Base-by-base conservation (phyloP, 1,140 invertebrate genomes). In the Penaeus japonicus region DNA sequence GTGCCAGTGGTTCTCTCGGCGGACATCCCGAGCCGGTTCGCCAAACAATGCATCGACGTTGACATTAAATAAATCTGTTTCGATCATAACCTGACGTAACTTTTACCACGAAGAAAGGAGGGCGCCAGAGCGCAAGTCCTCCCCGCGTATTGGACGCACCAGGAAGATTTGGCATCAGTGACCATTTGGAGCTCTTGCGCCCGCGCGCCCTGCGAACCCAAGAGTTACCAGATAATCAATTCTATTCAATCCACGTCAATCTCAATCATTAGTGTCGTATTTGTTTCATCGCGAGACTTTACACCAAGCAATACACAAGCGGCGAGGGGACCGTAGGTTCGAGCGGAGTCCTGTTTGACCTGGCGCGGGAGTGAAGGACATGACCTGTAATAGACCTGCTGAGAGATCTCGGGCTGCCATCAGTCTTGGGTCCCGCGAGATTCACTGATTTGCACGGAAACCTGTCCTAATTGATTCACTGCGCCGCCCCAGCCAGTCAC, bases 221-320 rank as follows among this genome's bases (percentile, higher is more conserved):
- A 62, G 84, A 85, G 84, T 85, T 86, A 80, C 84, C 84, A 86
- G 84, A 86, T 86, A 86, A 86, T 86, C 84, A 86, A 86, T 86
- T 86, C 84, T 57, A 79, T 86, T 86, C 84, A 86, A 86, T 57
- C 84, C 32, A 86, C 84, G 80, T 86, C 84, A 86, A 30, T 79
- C 80, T 86, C 80, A 86, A 86, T 86, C 84, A 86, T 55, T 77
- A 55, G 47, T 47, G 55, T 59, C 55, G 55, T 79, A 86, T 86
- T 79, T n/a, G 65, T 79, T 86, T 86, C 65, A 39, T 32, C 65
- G 27, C 5, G n/a, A 32, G 55, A 86, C 80, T 57, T 35, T 79
- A 65, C 75, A 77, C 20, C 77, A 32, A 47, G 47, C 47, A 47
- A 47, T 47, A 15, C 47, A 47, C 47, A 47, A 12, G 47, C 47